These are phyloP conservation scores for Prostheceraeus crozeri DNA, from an alignment of 2,888 invertebrate species.

Conservation along the genomic window DNA sequence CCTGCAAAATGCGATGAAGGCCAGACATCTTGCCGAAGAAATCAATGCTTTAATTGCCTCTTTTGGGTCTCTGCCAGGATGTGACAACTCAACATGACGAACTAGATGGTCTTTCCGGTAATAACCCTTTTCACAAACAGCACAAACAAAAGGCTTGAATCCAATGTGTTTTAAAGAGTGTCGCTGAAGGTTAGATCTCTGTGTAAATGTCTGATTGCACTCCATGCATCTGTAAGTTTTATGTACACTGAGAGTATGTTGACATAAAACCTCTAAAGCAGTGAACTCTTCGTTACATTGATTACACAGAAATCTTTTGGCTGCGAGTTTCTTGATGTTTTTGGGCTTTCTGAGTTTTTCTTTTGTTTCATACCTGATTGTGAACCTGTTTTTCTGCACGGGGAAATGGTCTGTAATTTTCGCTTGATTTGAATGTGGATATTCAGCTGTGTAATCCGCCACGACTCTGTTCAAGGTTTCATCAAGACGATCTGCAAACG, in stretches of 20 bases:
- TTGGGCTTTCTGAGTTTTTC: no score
- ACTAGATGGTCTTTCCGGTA: slow-evolving; percentile 38
- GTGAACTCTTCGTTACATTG: slow-evolving; percentile 36
- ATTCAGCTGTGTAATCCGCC: no score
- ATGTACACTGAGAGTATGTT: slow-evolving; percentile 33
- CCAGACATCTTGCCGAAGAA: no score
- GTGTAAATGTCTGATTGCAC: slow-evolving; percentile 36
- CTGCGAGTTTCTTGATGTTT: no score
- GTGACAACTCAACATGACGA: slow-evolving; percentile 37
- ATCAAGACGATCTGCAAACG: no score
- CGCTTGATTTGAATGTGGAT: no score
- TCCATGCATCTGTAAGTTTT: slow-evolving; percentile 35
- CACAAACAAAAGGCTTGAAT: slow-evolving; percentile 39
- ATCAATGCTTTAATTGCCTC: no score
- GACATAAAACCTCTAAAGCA: slow-evolving; percentile 17
- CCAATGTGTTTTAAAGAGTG: slow-evolving; percentile 38
- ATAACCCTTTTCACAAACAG: slow-evolving; percentile 36
- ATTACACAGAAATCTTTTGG: slow-evolving; percentile 37
- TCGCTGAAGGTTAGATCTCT: slow-evolving; percentile 38
- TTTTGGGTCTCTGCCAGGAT: slow-evolving; percentile 37
- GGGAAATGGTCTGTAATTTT: no score
- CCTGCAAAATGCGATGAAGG: no score
- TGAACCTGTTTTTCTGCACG: no score
- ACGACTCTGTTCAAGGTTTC: no score
- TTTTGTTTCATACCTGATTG: no score